Percentiles rank a stretch among this genome's conserved stretches.
These are phyloP conservation scores for Pseudochromis fuscus DNA, from an alignment of 2,797 vertebrate species.

Conservation along the genomic window DNA sequence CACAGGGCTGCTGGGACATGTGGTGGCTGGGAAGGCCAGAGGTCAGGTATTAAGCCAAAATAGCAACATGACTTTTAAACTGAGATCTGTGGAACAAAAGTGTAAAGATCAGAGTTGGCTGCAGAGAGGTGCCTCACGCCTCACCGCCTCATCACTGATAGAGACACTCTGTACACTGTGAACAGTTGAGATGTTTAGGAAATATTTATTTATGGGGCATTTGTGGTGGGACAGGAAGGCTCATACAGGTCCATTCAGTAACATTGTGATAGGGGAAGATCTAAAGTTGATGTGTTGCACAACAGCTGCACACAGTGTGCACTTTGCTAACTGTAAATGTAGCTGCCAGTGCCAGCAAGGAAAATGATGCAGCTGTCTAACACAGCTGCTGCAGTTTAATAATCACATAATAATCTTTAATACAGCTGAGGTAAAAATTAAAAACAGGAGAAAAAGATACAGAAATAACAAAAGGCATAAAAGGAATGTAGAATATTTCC, in stretches of 20 bases:
- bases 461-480: background rate
- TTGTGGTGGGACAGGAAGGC: constrained; percentile 7
- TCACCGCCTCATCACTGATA: background rate
- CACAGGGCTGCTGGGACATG: constrained; percentile 37
- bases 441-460: background rate
- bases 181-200: constrained; percentile 5
- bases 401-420: background rate
- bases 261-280: background rate
- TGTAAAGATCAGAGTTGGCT: constrained; percentile 81
- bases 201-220: constrained; percentile 5
- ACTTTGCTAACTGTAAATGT: background rate
- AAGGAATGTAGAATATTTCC: no score
- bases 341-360: background rate
- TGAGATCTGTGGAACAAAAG: constrained; percentile 78
- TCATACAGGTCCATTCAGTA: background rate
- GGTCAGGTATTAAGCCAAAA: constrained; percentile 84
- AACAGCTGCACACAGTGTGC: background rate
- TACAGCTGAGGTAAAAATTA: background rate
- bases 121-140: constrained; percentile 20
- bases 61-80: constrained; percentile 91
- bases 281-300: background rate
- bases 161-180: constrained; percentile 8
- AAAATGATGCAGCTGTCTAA: background rate
- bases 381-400: background rate
- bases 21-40: constrained; percentile 82